A percentile compares a stretch with the other conserved stretches of the same genome.
These are phyloP conservation scores for Caenorhabditis zanzibari DNA, from an alignment of 2,888 invertebrate genomes.

Conservation along the genomic window DNA sequence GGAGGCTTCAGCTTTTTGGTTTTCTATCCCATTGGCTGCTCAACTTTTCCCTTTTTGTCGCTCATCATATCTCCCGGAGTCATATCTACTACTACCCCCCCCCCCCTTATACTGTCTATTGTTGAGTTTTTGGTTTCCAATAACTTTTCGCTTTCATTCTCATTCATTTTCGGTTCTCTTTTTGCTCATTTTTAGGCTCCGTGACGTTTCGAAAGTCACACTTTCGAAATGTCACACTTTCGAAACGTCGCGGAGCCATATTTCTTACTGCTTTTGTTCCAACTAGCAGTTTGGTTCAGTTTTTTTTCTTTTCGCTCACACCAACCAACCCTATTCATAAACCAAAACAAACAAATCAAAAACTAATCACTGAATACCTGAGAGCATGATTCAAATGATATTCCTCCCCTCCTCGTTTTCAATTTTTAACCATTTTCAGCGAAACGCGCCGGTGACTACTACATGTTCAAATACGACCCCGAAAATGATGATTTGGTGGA, in stretches of 20 bases:
- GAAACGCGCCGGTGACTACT: conserved; percentile 97
- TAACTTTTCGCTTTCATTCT: conserved; percentile 23
- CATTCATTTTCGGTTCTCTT: conserved; percentile 29
- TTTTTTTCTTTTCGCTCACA: background rate
- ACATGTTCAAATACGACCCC: conserved; percentile 94
- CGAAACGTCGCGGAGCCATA: too few species aligned
- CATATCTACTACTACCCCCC: background rate
- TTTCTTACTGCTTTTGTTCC: too few species aligned
- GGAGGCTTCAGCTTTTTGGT: background rate
- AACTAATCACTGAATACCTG: conserved; percentile 26
- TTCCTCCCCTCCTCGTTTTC: background rate
- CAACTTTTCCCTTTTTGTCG: conserved; percentile 25
- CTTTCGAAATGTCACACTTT: too few species aligned
- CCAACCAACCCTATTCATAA: background rate
- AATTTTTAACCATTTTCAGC: conserved; percentile 87
- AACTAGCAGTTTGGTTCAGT: conserved; percentile 32
- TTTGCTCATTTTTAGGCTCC: conserved; percentile 13
- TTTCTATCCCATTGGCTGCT: too few species aligned
- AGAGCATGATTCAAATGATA: conserved; percentile 26
- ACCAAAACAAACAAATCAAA: background rate
- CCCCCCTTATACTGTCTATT: conserved; percentile 31
- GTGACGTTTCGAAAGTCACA: too few species aligned
- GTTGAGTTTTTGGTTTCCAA: conserved; percentile 12
- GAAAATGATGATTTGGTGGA: conserved; percentile 77
- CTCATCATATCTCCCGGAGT: too few species aligned